These are phyloP conservation scores for Brachypteracias leptosomus DNA, from an alignment of 2,113 vertebrate genomes.

Conservation along the genomic window DNA sequence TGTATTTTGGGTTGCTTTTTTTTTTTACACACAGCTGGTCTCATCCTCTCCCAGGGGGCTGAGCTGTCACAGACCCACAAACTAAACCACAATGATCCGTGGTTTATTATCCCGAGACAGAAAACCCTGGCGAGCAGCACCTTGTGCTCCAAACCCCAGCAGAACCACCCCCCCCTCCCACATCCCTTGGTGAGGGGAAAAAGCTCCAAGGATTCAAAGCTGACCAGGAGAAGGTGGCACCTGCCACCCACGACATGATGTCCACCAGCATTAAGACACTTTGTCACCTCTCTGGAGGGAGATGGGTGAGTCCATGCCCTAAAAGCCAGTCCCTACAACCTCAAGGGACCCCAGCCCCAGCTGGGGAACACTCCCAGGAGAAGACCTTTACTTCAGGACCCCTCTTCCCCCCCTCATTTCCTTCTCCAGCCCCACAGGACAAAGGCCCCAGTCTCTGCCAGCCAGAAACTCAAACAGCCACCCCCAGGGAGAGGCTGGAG, in stretches of 20 bases:
- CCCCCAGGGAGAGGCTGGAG: background rate
- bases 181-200: accelerated
- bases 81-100: background rate
- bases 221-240: accelerated
- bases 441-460: background rate
- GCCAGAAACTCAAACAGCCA: background rate
- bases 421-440: background rate
- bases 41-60: too few relatives aligned
- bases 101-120: background rate
- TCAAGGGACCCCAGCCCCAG: background rate
- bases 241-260: accelerated
- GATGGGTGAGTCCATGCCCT: background rate
- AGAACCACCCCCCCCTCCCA: accelerated
- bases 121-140: background rate
- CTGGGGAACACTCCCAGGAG: background rate
- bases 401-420: too few relatives aligned
- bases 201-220: accelerated
- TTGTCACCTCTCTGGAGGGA: background rate
- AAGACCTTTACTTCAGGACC: background rate
- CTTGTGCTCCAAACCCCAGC: accelerated
- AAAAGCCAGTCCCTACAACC: accelerated
- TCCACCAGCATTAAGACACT: background rate
- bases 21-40: too few relatives aligned
- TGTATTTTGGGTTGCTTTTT: too few relatives aligned
- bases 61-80: background rate